Percentiles rank a stretch among this genome's conserved stretches.
These are phyloP conservation scores for Acropternis orthonyx DNA, from an alignment of 2,797 vertebrate species.

Conservation along the genomic window DNA sequence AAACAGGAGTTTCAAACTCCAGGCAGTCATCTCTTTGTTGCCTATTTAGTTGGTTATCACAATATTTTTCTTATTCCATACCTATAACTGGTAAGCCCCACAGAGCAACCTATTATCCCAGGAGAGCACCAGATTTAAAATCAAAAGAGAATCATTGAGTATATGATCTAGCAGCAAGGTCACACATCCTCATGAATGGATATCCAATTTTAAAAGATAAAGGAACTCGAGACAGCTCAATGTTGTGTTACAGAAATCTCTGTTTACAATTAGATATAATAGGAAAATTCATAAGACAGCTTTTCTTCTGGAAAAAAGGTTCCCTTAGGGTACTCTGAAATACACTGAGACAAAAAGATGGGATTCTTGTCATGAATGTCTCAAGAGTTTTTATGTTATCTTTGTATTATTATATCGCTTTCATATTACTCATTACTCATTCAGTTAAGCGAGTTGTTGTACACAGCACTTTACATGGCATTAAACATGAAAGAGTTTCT, in stretches of 20 bases:
- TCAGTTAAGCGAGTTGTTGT: not conserved
- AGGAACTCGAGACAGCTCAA: not conserved
- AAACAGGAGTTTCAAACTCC: not conserved
- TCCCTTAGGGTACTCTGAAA: not conserved
- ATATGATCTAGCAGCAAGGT: not conserved
- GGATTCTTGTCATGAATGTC: not conserved
- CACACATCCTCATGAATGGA: not conserved
- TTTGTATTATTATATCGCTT: not conserved
- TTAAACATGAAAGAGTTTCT: not conserved
- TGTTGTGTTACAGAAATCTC: not conserved
- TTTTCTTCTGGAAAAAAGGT: not conserved
- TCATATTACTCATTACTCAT: not conserved
- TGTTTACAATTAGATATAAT: not conserved
- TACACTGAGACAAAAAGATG: not conserved
- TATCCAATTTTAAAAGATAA: not conserved
- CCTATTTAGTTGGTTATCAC: not conserved
- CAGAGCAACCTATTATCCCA: not conserved
- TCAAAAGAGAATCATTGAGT: not conserved
- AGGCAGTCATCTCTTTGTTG: not conserved
- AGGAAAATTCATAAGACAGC: not conserved
- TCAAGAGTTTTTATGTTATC: not conserved
- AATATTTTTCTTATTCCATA: not conserved
- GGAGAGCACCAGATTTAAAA: not conserved
- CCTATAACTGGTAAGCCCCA: not conserved
- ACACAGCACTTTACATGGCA: not conserved